These are phyloP conservation scores for Poecile atricapillus DNA, from an alignment of 2,113 vertebrate genomes.

Conservation along the genomic window DNA sequence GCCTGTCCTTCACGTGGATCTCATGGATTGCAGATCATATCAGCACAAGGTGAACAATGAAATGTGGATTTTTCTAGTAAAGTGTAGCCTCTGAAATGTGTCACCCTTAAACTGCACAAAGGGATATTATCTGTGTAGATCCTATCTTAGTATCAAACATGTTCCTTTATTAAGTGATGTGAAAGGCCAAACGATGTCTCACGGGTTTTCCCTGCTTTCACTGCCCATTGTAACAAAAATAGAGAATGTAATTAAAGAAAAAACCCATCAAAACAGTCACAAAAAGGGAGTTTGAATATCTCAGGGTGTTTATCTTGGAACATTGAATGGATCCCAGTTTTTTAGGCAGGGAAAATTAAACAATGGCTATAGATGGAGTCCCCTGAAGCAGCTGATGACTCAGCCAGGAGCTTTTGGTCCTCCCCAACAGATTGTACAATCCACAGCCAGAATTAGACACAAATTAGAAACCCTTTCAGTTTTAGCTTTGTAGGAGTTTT, in stretches of 20 bases:
- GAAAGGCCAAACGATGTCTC: background rate
- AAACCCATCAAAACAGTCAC: accelerated
- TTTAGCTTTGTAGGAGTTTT: background rate
- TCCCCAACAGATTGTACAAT: background rate
- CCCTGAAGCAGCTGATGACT: background rate
- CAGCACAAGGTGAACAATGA: background rate
- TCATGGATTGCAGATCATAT: background rate
- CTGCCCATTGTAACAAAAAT: background rate
- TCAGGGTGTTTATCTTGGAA: background rate
- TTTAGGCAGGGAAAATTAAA: background rate
- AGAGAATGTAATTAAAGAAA: background rate
- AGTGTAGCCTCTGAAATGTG: background rate
- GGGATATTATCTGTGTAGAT: background rate
- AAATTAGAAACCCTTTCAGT: background rate
- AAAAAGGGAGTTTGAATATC: background rate
- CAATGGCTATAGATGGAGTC: background rate
- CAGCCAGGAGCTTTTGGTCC: background rate
- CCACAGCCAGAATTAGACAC: background rate
- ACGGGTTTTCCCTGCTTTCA: background rate
- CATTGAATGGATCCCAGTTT: background rate
- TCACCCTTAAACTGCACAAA: background rate
- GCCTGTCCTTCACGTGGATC: background rate
- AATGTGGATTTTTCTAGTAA: background rate
- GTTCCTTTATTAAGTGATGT: background rate
- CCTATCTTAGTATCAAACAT: background rate